Conservation (phyloP, 2,888 invertebrate species). For the Phorcus lineatus region DNA sequence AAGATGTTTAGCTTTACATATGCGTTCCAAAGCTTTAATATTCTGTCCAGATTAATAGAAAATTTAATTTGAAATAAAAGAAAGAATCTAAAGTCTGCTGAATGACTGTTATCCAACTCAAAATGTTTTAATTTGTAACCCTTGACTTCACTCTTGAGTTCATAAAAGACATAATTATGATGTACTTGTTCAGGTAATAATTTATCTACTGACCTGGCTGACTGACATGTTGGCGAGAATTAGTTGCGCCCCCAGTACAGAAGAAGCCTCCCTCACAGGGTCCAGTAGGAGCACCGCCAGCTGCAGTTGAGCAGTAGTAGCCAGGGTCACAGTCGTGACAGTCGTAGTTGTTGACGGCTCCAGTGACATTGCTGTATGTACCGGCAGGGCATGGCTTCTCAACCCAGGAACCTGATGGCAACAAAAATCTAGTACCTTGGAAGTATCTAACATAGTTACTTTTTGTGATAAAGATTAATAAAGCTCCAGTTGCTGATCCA, state of each 20-base stretch:
- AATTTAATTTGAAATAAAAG: background rate
- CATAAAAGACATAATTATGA: no score
- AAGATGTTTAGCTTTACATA: no score
- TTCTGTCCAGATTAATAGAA: no score
- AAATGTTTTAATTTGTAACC: no score
- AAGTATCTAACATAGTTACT: background rate
- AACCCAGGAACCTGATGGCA: constrained; percentile 61
- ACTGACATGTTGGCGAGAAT: constrained; percentile 59
- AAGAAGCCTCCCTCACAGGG: constrained; percentile 69
- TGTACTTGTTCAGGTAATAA: no score
- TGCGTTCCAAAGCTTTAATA: no score
- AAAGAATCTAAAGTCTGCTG: background rate
- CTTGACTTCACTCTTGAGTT: no score
- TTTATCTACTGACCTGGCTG: constrained; percentile 54
- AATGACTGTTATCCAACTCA: no score
- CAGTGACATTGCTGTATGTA: constrained; percentile 73
- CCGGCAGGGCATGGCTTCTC: constrained; percentile 70
- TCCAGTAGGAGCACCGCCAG: constrained; percentile 62
- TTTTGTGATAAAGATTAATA: no score
- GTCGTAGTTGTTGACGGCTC: constrained; percentile 69
- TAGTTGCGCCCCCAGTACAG: constrained; percentile 67
- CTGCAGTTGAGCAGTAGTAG: constrained; percentile 65
- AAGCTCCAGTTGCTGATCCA: no score
- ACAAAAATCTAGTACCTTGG: background rate
- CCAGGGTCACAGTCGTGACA: constrained; percentile 70